Evolutionary conservation across 2,888 invertebrate genomes (phyloP).

Genomic region (Melolontha melolontha): DNA sequence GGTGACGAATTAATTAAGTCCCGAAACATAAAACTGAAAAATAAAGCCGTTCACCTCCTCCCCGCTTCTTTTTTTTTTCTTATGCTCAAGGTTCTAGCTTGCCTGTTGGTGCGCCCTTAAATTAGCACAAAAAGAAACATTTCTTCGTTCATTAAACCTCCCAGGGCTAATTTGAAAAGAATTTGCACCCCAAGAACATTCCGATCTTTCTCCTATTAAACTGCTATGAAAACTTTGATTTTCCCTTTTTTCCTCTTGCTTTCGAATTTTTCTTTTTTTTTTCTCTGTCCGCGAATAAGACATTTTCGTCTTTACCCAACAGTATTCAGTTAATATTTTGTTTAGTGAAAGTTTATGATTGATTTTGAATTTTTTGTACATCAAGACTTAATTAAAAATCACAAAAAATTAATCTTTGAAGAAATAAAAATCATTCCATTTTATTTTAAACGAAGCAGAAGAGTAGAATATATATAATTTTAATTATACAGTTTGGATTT

Average conservation of each 20-base stretch:
- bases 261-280: slow-evolving; percentile 17
- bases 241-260: slow-evolving; percentile 37
- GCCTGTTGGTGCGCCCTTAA: slow-evolving; percentile 53
- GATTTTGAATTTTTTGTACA: slow-evolving; percentile 19
- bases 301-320: background rate
- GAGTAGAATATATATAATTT: too few species aligned
- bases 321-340: slow-evolving; percentile 27
- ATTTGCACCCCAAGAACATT: slow-evolving; percentile 65
- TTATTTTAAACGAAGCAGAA: too few species aligned
- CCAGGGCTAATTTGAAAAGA: slow-evolving; percentile 66
- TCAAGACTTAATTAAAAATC: slow-evolving; percentile 19
- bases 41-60: slow-evolving; percentile 61
- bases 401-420: background rate
- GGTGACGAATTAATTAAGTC: slow-evolving; percentile 67
- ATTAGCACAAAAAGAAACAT: slow-evolving; percentile 67
- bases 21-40: slow-evolving; percentile 61
- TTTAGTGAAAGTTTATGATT: slow-evolving; percentile 25
- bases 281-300: slow-evolving; percentile 17
- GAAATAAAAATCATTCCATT: background rate
- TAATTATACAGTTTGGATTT: background rate
- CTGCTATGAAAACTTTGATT: slow-evolving; percentile 56
- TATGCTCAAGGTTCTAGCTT: slow-evolving; percentile 7
- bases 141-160: slow-evolving; percentile 67
- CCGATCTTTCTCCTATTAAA: slow-evolving; percentile 56
- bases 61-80: slow-evolving; percentile 58